Conservation (phyloP, 2,888 invertebrate species). For the Balanococcus diminutus region DNA sequence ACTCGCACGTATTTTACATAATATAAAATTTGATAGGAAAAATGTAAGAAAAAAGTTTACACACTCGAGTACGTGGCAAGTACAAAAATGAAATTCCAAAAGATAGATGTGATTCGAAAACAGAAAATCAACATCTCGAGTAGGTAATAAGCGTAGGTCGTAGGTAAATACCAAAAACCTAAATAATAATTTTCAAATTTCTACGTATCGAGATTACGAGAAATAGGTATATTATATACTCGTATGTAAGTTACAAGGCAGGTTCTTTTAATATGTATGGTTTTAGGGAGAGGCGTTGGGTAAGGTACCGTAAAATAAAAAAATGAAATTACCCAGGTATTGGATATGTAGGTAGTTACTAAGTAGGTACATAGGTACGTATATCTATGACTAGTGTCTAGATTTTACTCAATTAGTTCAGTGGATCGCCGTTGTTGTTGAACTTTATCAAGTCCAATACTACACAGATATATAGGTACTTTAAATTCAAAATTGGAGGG, state of each 20-base stretch:
- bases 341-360: too few species aligned
- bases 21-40: neutral
- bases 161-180: neutral
- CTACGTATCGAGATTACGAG: neutral
- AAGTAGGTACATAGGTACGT: too few species aligned
- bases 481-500: too few species aligned
- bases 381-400: too few species aligned
- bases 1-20: neutral
- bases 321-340: too few species aligned
- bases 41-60: neutral
- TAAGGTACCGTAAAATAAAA: too few species aligned
- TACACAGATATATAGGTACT: too few species aligned
- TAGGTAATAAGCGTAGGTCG: neutral
- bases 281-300: neutral
- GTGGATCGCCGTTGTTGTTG: too few species aligned
- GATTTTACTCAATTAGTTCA: too few species aligned
- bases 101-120: neutral
- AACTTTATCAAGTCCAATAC: too few species aligned
- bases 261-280: too few species aligned
- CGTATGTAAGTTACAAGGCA: neutral
- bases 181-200: neutral
- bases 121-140: neutral
- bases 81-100: neutral
- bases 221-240: neutral
- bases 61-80: neutral